Evolutionary conservation across 2,113 vertebrate genomes (phyloP), one percentile per base, ranked within the genome.

Genomic region (Phrynosoma blainvillii): DNA sequence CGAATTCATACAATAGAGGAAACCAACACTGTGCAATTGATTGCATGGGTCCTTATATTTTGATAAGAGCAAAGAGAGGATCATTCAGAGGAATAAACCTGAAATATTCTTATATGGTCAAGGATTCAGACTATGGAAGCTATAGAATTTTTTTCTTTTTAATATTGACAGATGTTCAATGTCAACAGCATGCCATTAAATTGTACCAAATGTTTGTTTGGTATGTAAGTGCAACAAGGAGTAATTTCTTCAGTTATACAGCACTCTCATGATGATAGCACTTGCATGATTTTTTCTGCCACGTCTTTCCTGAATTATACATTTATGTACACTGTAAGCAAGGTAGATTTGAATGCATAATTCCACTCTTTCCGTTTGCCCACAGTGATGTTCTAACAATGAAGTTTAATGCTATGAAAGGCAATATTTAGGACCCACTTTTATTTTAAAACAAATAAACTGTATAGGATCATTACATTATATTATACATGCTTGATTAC

Each of bases 1-100:
- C 12, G 40, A 18, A 68, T 88, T 77, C 16, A 36, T 54, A 54
- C 25, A 82, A n/a, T 23, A 66, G 52, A 68, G 42, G 88, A 87
- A 92, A 91, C 80, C 80, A 77, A 66, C 88, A 83, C 11, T 77
- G 59, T 62, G 89, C 0, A 73, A 54, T 27, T 52, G 87, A 89
- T 27, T 12, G 76, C 92, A 93, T 92, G 91, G 79, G 90, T 91
- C 68, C 32, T 77, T 18, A 79, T 70, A 68, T 20, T 76, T 95
- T 86, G 86, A 92, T 74, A 86, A 90, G 91, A 89, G 85, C 83
- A 90, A 78, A 88, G 79, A 90, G 6, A 1, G 0, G 74, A 73
- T 90, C 93, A 65, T 93, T 84, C 94, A 75, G 93, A 71, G 91
- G 90, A 94, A 91, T 90, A 88, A 52, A 82, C 92, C 18, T 94